phyloP scores from a whole-genome alignment of 2,888 invertebrate species.

The Kryphioiulus occultus region DNA sequence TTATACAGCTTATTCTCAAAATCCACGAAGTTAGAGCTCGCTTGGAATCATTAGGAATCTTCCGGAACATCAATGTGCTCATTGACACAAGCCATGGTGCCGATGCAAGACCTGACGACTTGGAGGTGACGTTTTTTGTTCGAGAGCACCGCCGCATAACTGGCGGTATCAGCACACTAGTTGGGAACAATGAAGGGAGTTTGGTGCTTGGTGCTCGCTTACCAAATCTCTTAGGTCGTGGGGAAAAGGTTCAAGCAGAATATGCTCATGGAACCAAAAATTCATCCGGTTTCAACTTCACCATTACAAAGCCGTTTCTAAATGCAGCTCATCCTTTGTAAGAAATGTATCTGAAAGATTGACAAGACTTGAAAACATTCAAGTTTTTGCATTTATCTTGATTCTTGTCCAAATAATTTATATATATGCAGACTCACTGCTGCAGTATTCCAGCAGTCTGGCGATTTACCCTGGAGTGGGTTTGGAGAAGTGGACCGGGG shows the following conservation, averaged over 20 bases:
- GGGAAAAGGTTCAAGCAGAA: conserved; percentile 80
- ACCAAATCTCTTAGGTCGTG: conserved; percentile 87
- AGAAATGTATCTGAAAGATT: conserved; percentile 56
- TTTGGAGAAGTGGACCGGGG: conserved; percentile 83
- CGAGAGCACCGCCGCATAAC: conserved; percentile 81
- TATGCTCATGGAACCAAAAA: conserved; percentile 85
- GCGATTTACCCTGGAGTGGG: conserved; percentile 81
- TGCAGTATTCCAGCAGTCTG: conserved; percentile 77
- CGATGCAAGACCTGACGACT: conserved; percentile 75
- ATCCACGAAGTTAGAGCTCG: conserved; percentile 73
- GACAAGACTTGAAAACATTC: conserved; percentile 53
- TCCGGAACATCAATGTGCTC: conserved; percentile 81
- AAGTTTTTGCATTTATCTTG: neutral
- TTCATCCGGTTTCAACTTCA: conserved; percentile 80
- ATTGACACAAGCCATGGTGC: conserved; percentile 87
- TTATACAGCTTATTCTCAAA: conserved; percentile 63
- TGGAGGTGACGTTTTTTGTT: conserved; percentile 88
- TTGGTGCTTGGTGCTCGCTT: conserved; percentile 74
- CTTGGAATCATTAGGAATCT: conserved; percentile 85
- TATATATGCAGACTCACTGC: conserved; percentile 70
- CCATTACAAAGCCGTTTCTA: conserved; percentile 84
- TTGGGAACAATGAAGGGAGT: conserved; percentile 92
- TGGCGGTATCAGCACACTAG: conserved; percentile 84
- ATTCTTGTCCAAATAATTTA: neutral
- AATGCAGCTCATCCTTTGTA: conserved; percentile 60